Evolutionary conservation across 2,888 invertebrate genomes (phyloP).

Genomic region (Andrena minutula): DNA sequence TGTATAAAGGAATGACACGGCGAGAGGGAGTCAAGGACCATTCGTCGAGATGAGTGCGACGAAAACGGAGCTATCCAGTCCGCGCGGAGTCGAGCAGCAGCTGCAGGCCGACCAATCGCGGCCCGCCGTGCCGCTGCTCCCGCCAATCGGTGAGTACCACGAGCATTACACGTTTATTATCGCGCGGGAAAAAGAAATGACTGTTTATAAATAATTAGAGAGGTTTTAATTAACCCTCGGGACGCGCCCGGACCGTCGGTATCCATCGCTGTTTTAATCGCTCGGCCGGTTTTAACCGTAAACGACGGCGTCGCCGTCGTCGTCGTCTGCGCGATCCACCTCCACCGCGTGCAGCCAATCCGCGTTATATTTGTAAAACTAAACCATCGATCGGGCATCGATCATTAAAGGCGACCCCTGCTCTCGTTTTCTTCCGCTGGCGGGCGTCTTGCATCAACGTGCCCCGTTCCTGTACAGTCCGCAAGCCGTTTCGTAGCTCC

Average conservation of each 20-base stretch:
- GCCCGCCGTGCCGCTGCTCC: not conserved
- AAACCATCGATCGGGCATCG: conserved; percentile 73
- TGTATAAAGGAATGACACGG: conserved; percentile 56
- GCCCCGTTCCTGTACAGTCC: not conserved
- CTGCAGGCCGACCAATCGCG: conserved; percentile 70
- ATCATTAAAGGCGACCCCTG: conserved; percentile 61
- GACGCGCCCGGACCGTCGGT: conserved; percentile 78
- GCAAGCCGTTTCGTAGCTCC: not conserved
- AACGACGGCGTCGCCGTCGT: conserved; percentile 51
- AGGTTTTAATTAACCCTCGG: conserved; percentile 84
- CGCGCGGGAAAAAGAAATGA: conserved; percentile 82
- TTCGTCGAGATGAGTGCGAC: conserved; percentile 63
- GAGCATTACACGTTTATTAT: conserved; percentile 81
- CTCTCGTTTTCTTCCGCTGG: conserved; percentile 44
- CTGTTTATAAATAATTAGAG: conserved; percentile 85
- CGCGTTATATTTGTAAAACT: conserved; percentile 77
- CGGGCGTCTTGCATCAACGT: conserved; percentile 38
- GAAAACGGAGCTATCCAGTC: conserved; percentile 72
- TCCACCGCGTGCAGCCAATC: conserved; percentile 39
- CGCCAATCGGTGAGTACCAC: conserved; percentile 72
- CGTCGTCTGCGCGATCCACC: conserved; percentile 48
- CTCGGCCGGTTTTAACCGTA: conserved; percentile 66
- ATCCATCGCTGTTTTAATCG: conserved; percentile 79
- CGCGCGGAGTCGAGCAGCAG: conserved; percentile 74
- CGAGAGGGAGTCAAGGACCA: conserved; percentile 64